phyloP scores from a whole-genome alignment of 2,113 vertebrate genomes.

The Vulpes vulpes region DNA sequence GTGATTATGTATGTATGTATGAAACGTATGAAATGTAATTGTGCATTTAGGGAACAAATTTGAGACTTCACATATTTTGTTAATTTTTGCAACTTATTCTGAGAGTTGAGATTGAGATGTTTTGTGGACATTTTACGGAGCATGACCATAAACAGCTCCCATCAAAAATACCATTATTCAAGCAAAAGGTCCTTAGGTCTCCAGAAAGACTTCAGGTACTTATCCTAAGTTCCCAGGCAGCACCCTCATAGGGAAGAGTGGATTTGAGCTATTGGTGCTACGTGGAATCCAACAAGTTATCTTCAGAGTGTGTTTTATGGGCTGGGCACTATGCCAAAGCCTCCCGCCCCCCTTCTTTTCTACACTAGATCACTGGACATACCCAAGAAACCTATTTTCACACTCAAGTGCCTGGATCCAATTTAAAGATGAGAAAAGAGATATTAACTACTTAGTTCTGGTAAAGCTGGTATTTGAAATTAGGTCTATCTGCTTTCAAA shows the following conservation, averaged over 20 bases:
- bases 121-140: background rate
- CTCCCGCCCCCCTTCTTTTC: background rate
- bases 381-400: background rate
- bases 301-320: background rate
- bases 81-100: constrained; percentile 40
- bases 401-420: background rate
- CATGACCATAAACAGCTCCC: background rate
- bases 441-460: background rate
- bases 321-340: background rate
- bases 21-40: background rate
- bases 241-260: background rate
- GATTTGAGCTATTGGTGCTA: background rate
- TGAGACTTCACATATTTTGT: background rate
- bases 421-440: constrained; percentile 10
- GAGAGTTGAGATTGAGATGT: background rate
- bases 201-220: background rate
- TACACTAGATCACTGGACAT: background rate
- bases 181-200: background rate
- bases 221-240: background rate
- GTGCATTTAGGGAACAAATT: constrained; percentile 38
- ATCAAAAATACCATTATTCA: background rate
- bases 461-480: constrained; percentile 1
- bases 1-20: background rate
- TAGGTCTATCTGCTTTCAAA: background rate
- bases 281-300: background rate